These are phyloP conservation scores for Aurelia aurita complex sp. Pacific DNA, from an alignment of 30 jellyfish, hydroid and myxozoan species.

Conservation along the genomic window DNA sequence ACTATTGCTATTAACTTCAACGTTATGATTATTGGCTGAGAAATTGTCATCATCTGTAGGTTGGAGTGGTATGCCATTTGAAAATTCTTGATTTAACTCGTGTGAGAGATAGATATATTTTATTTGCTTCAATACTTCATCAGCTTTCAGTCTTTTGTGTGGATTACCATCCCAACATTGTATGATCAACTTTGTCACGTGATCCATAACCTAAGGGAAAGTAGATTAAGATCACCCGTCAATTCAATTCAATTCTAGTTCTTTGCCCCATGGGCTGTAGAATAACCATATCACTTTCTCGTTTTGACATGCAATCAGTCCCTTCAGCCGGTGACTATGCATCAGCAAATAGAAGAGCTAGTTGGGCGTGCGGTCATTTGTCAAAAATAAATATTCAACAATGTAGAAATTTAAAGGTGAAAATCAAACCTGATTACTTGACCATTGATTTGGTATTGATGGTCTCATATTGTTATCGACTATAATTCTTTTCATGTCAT, in stretches of 20 bases:
- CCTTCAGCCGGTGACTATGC: no score
- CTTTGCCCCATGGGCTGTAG: no score
- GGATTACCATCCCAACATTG: slow-evolving; percentile 54
- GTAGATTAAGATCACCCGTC: no score
- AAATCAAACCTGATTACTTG: slow-evolving; percentile 23
- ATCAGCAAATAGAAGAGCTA: no score
- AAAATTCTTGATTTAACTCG: slow-evolving; percentile 13
- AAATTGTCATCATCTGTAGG: not conserved
- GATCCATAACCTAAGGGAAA: slow-evolving; percentile 6
- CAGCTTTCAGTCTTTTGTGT: slow-evolving; percentile 21
- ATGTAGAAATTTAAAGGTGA: not conserved
- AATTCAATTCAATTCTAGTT: no score
- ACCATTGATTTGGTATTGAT: slow-evolving; percentile 48
- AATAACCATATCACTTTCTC: no score
- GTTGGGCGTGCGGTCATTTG: no score
- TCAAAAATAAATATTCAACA: no score
- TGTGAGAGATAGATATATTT: slow-evolving; percentile 18
- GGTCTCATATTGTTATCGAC: slow-evolving; percentile 57
- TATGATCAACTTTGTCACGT: slow-evolving; percentile 19
- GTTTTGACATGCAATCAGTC: no score
- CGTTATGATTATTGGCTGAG: not conserved
- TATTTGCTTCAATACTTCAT: slow-evolving; percentile 32
- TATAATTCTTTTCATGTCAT: slow-evolving; percentile 52
- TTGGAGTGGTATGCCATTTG: not conserved
- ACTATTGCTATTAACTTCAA: slow-evolving; percentile 18